These are phyloP conservation scores for Chamaea fasciata DNA, from an alignment of 2,113 vertebrate species.

Conservation along the genomic window DNA sequence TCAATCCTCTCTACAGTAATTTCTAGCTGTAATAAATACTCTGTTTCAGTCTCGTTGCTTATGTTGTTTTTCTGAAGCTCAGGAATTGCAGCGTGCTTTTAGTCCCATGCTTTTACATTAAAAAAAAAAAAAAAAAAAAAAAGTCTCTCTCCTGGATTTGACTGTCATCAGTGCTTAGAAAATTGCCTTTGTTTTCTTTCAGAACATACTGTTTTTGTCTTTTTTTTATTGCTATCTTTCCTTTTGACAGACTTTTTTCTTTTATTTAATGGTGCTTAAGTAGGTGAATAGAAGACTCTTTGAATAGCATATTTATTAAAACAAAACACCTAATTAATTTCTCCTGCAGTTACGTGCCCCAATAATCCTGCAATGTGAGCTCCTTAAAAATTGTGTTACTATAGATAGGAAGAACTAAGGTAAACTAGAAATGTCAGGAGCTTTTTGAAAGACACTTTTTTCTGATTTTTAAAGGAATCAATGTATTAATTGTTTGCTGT, in stretches of 20 bases:
- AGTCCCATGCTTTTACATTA: neutral
- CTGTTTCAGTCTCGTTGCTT: neutral
- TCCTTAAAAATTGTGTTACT: slow-evolving; percentile 3
- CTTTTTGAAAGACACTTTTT: neutral
- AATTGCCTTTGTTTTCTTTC: neutral
- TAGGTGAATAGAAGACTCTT: neutral
- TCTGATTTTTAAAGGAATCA: neutral
- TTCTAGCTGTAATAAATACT: neutral
- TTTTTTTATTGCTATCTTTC: neutral
- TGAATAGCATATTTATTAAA: neutral
- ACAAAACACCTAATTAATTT: slow-evolving; percentile 5
- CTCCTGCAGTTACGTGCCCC: neutral
- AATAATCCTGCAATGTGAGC: slow-evolving; percentile 1
- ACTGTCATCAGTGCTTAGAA: neutral
- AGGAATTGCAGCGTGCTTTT: neutral
- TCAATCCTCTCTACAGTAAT: neutral
- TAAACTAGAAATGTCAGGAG: neutral
- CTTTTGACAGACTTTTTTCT: neutral
- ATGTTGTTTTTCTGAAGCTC: neutral
- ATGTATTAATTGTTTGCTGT: neutral
- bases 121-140: neutral
- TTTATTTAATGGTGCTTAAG: neutral
- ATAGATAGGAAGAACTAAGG: neutral
- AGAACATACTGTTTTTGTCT: neutral
- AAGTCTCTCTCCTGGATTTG: neutral